These are phyloP conservation scores for Limnephilus auricula DNA, from an alignment of 2,888 invertebrate species.

Conservation along the genomic window DNA sequence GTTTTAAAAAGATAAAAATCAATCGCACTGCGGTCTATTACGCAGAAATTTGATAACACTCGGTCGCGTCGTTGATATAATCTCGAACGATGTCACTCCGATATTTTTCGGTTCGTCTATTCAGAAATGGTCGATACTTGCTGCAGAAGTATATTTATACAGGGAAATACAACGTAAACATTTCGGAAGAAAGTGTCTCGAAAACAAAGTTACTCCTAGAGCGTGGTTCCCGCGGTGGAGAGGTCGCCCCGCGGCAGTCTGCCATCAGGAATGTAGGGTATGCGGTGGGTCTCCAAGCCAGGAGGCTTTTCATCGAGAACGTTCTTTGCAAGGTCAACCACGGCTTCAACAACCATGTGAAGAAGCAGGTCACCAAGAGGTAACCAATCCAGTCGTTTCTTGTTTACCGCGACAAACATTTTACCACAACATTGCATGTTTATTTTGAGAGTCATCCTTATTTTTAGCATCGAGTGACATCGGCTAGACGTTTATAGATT, in stretches of 20 bases:
- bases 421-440: not conserved
- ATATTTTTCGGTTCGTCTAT: slow-evolving; percentile 76
- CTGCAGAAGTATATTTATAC: slow-evolving; percentile 73
- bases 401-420: not conserved
- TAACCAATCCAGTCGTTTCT: slow-evolving; percentile 64
- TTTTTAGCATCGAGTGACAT: slow-evolving; percentile 12
- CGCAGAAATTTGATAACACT: not conserved
- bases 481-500: not conserved
- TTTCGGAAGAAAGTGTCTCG: slow-evolving; percentile 49
- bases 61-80: not conserved
- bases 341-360: slow-evolving; percentile 80
- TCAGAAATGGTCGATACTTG: slow-evolving; percentile 78
- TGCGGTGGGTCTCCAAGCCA: slow-evolving; percentile 80
- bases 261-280: slow-evolving; percentile 73
- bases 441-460: slow-evolving; percentile 11
- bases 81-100: slow-evolving; percentile 76
- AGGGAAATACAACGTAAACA: slow-evolving; percentile 76
- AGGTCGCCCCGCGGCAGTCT: slow-evolving; percentile 66
- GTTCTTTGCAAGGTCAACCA: slow-evolving; percentile 84
- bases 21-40: not conserved
- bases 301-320: slow-evolving; percentile 83
- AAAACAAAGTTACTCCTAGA: slow-evolving; percentile 31
- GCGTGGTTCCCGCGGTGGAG: slow-evolving; percentile 50
- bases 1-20: not conserved
- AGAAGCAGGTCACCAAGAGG: slow-evolving; percentile 80